phyloP scores from a whole-genome alignment of 2,797 vertebrate genomes.

The Uromys caudimaculatus region DNA sequence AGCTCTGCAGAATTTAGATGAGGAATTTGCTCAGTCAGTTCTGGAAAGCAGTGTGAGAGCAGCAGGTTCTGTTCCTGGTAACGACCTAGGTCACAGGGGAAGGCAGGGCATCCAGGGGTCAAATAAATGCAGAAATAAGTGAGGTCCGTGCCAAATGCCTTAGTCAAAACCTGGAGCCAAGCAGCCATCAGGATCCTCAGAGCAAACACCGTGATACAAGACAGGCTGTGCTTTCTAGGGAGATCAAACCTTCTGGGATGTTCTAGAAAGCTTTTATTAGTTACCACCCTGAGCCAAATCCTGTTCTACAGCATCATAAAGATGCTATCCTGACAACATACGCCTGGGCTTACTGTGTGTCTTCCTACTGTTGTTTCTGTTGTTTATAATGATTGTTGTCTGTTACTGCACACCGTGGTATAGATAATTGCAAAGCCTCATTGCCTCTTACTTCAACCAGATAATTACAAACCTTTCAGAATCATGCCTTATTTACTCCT shows the following conservation, averaged over 20 bases:
- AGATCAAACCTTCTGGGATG: background rate
- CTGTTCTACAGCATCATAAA: background rate
- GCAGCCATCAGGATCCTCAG: background rate
- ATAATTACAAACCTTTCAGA: background rate
- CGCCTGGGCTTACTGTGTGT: background rate
- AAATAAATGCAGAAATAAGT: conserved; percentile 58
- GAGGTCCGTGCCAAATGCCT: conserved; percentile 10
- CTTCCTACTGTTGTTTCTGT: background rate
- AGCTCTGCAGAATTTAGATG: conserved; percentile 60
- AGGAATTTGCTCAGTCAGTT: conserved; percentile 70
- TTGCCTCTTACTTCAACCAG: conserved; percentile 7
- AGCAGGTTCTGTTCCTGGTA: conserved; percentile 70
- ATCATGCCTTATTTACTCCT: background rate
- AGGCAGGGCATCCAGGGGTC: conserved; percentile 70
- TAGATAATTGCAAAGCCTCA: background rate
- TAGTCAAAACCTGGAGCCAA: conserved; percentile 5
- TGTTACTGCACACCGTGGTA: background rate
- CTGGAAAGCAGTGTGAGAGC: conserved; percentile 72
- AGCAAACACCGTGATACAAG: background rate
- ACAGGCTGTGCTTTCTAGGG: background rate
- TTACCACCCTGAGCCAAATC: background rate
- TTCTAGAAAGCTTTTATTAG: background rate
- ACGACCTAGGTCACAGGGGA: conserved; percentile 61
- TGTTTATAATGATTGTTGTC: conserved; percentile 23
- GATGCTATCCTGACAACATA: background rate